Percentiles rank a stretch among this genome's conserved stretches.
Evolutionary conservation across 2,888 invertebrate genomes (phyloP).

Genomic region (Doris montereyensis): DNA sequence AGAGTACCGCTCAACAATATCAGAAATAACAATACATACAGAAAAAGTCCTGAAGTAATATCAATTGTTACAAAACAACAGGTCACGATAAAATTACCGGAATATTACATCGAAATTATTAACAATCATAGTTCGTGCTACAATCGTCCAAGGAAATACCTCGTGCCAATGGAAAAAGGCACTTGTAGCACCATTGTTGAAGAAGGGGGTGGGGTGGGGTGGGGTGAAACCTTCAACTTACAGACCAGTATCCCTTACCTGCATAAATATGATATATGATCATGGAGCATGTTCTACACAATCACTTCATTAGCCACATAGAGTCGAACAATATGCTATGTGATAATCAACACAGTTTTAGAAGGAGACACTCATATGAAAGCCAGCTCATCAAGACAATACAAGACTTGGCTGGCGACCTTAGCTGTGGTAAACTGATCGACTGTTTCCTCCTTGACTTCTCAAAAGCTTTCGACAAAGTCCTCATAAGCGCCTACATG

Average conservation of each 20-base stretch:
- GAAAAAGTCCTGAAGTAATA: neutral
- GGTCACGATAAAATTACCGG: neutral
- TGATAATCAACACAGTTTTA: too few relatives aligned
- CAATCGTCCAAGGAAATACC: neutral
- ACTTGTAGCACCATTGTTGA: conserved; percentile 27
- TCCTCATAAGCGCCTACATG: conserved; percentile 21
- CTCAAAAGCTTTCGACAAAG: conserved; percentile 26
- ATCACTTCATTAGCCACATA: too few relatives aligned
- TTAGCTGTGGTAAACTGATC: too few relatives aligned
- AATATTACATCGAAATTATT: conserved; percentile 4
- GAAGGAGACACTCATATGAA: too few relatives aligned
- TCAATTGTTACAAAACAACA: neutral
- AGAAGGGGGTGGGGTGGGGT: conserved; percentile 27
- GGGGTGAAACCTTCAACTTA: neutral
- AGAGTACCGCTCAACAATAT: neutral
- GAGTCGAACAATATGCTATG: too few relatives aligned
- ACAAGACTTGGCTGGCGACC: too few relatives aligned
- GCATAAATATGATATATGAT: conserved; percentile 22
- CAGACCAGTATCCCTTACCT: too few relatives aligned
- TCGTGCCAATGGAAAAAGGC: conserved; percentile 11
- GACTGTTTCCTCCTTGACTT: conserved; percentile 13
- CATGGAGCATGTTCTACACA: too few relatives aligned
- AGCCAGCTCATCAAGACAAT: too few relatives aligned
- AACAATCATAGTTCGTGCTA: neutral
- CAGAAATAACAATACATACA: neutral